Base-by-base conservation (phyloP, 2,888 invertebrate genomes). In the Sclerodermus sp. region DNA sequence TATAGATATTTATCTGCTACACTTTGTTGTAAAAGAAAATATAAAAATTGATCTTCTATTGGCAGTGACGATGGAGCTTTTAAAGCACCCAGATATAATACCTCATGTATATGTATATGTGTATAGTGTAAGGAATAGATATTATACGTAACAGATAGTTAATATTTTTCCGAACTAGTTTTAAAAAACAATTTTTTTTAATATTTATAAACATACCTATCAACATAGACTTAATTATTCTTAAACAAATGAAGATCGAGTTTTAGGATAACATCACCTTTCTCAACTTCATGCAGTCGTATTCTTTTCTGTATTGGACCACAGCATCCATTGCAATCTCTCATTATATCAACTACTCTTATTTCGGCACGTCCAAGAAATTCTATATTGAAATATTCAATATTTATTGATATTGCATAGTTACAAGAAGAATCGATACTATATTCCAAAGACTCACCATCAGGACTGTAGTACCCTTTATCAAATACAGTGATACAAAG, bases 281-380 rank as follows among this genome's bases (percentile, higher is more conserved):
- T 82, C 53, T 86, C 85, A 1, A 88, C 87, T 77, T 89, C 88
- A 60, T 84, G 85, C 40, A 89, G 78, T 54, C 82, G 81, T 41
- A 89, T 80, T 58, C 84, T 82, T 67, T 86, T 87, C 18, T 82
- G 81, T 48, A 88, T 82, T 37, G 89, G 89, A 42, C 87, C 88
- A 62, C 80, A 82, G 30, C 74, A 81, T 70, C 78, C 82, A 68
- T 76, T 79, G 60, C 82, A 82, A 65, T 86, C 85, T 45, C 78
- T 74, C 62, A 84, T 77, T 47, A 89, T 84, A 55, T 87, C 86
- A 6, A 81, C 80, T 12, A 89, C 81, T 59, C 85, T 81, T 15
- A 89, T 79, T 75, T 89, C 89, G 1, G 87, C 87, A 53, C 87
- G 79, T 1, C 89, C 89, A 58, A 89, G 79, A 72, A 87, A 88